phyloP scores from a whole-genome alignment of 2,888 invertebrate genomes.

The Lordiphosa fenestrarum region DNA sequence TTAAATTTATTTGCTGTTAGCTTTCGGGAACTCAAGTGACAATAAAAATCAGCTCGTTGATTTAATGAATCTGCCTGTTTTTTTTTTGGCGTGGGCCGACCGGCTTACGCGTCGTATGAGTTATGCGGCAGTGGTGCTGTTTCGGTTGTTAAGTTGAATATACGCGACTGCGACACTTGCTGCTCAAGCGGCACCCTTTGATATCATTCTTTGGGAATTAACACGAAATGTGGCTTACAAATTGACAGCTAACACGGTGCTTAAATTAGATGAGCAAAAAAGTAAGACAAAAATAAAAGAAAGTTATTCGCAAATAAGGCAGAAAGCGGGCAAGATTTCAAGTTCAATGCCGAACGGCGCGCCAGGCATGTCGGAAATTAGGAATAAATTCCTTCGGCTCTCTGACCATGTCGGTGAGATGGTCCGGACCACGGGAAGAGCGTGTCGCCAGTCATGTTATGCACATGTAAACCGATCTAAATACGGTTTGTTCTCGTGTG shows the following conservation, averaged over 20 bases:
- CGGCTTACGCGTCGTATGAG: conserved; percentile 56
- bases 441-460: conserved; percentile 76
- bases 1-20: conserved; percentile 28
- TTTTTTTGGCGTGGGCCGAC: conserved; percentile 29
- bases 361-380: conserved; percentile 57
- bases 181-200: conserved; percentile 52
- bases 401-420: conserved; percentile 4
- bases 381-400: conserved; percentile 59
- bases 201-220: conserved; percentile 35
- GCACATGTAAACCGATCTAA: conserved; percentile 77
- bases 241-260: conserved; percentile 66
- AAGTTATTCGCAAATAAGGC: conserved; percentile 45
- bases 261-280: conserved; percentile 58
- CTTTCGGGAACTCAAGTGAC: conserved; percentile 15
- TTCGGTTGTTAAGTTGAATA: conserved; percentile 42
- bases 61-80: conserved; percentile 9
- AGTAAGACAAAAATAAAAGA: conserved; percentile 41
- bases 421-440: conserved; percentile 33
- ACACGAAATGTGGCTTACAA: conserved; percentile 49
- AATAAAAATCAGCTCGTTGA: conserved; percentile 23
- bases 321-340: conserved; percentile 23
- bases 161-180: conserved; percentile 53
- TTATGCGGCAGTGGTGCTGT: conserved; percentile 27
- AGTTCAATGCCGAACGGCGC: conserved; percentile 55
- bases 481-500: conserved; percentile 61